Evolutionary conservation across 1,140 invertebrate species (phyloP).

Genomic region (Myzus persicae): DNA sequence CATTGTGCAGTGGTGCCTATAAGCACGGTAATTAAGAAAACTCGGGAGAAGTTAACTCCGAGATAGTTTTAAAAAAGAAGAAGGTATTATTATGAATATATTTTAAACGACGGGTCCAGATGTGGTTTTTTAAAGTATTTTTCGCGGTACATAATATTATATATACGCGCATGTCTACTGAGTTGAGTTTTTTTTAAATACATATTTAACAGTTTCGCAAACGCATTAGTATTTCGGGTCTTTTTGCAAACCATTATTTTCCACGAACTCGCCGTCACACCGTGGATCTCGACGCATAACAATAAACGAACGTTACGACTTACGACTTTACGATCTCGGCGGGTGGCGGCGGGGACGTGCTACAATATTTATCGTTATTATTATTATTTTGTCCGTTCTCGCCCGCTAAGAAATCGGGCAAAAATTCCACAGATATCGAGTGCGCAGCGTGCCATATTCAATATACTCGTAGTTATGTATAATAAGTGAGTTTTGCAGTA

Average conservation of each 20-base stretch:
- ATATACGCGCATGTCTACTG: neutral
- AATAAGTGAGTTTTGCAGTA: neutral
- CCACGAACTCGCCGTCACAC: neutral
- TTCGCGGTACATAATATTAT: neutral
- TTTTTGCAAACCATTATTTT: constrained; percentile 1
- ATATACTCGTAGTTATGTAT: neutral
- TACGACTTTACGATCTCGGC: neutral
- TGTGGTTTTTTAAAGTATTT: neutral
- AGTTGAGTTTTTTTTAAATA: neutral
- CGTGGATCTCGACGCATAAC: neutral
- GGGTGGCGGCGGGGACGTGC: neutral
- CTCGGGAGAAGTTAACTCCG: neutral
- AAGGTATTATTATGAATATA: neutral
- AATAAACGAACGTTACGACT: constrained; percentile 9
- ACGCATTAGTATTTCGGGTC: neutral
- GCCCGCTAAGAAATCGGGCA: neutral
- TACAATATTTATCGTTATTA: neutral
- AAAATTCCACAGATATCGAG: neutral
- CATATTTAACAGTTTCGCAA: constrained; percentile 8
- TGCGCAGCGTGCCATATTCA: no score
- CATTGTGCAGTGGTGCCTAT: neutral
- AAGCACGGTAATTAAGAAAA: neutral
- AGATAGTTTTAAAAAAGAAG: neutral
- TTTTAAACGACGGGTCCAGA: neutral
- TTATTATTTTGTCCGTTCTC: neutral